phyloP scores from a whole-genome alignment of 1,140 invertebrate species.

The Ostrea denselamellosa region DNA sequence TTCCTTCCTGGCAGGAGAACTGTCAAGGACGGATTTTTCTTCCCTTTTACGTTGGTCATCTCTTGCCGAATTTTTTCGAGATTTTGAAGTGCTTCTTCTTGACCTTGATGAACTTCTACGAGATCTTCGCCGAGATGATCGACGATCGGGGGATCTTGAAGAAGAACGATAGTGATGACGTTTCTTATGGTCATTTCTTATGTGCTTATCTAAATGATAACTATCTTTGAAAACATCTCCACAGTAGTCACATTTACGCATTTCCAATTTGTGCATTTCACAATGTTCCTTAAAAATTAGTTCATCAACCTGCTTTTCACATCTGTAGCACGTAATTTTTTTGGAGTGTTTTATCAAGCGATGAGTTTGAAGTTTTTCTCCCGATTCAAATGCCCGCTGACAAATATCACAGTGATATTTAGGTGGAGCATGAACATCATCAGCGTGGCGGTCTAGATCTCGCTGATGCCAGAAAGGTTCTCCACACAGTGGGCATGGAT shows the following conservation, averaged over 20 bases:
- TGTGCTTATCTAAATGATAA: background rate
- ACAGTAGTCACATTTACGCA: constrained; percentile 25
- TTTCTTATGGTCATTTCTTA: constrained; percentile 12
- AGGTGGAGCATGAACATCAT: constrained; percentile 41
- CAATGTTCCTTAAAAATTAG: constrained; percentile 37
- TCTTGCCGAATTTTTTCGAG: background rate
- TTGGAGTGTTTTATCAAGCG: constrained; percentile 28
- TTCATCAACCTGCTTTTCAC: constrained; percentile 39
- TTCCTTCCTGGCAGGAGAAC: background rate
- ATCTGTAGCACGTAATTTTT: constrained; percentile 34
- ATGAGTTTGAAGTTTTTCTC: constrained; percentile 34
- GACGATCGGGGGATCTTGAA: constrained; percentile 18
- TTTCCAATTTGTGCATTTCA: constrained; percentile 39
- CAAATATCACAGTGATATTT: constrained; percentile 39
- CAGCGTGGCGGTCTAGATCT: constrained; percentile 22
- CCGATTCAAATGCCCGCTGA: constrained; percentile 32
- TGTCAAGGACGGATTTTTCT: background rate
- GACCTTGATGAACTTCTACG: background rate
- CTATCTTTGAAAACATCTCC: constrained; percentile 7
- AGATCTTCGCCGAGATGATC: constrained; percentile 12
- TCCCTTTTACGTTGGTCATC: background rate
- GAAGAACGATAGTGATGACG: background rate
- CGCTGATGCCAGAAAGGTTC: constrained; percentile 39
- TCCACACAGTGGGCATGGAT: constrained; percentile 39
- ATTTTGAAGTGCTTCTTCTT: constrained; percentile 14